Evolutionary conservation across 2,888 invertebrate genomes (phyloP).

Genomic region (Yponomeuta cagnagella): DNA sequence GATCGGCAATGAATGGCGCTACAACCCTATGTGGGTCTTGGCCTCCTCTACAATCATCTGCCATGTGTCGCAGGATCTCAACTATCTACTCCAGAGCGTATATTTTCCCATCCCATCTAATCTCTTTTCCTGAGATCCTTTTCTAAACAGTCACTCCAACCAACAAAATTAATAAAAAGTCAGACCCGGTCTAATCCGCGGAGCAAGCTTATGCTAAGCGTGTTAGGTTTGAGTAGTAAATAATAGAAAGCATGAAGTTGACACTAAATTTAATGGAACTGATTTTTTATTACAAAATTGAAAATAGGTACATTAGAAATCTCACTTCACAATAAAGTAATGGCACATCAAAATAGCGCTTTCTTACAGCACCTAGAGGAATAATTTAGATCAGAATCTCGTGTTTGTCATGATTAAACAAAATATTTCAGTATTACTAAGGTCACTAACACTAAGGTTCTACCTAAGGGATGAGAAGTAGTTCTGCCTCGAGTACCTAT

Average conservation of each 20-base stretch:
- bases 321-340: slow-evolving; percentile 4
- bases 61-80: too few species aligned
- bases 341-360: slow-evolving; percentile 8
- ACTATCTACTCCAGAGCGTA: too few species aligned
- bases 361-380: background rate
- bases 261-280: background rate
- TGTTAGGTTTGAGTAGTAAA: background rate
- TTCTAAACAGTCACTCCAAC: too few species aligned
- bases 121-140: too few species aligned
- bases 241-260: background rate
- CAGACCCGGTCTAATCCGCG: too few species aligned
- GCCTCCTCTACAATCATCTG: too few species aligned
- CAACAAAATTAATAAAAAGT: too few species aligned
- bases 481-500: background rate
- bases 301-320: background rate
- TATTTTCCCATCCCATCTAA: too few species aligned
- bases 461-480: background rate
- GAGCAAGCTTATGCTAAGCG: background rate
- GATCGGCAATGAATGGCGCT: too few species aligned
- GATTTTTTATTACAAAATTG: slow-evolving; percentile 9
- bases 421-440: background rate
- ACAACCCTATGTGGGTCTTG: too few species aligned
- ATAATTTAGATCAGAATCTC: slow-evolving; percentile 1
- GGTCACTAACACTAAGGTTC: background rate
- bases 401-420: background rate